These are phyloP conservation scores for Scaptomyza graminum DNA, from an alignment of 1,140 invertebrate species.

Conservation along the genomic window DNA sequence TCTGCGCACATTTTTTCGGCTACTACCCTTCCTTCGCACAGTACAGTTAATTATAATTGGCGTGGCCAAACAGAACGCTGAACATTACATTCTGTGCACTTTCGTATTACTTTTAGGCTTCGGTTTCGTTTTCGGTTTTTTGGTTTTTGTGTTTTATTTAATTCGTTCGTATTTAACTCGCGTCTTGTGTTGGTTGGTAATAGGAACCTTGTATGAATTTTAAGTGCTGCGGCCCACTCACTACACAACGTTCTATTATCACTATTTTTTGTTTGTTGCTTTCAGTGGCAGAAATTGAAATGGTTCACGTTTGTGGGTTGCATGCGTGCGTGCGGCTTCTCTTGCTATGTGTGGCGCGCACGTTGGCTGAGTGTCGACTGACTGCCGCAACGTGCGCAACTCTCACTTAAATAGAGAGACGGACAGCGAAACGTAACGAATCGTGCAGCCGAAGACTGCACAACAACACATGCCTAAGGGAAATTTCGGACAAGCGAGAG, in stretches of 20 bases:
- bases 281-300: conserved; percentile 16
- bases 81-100: conserved; percentile 21
- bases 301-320: conserved; percentile 45
- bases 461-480: conserved; percentile 1
- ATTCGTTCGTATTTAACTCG: conserved; percentile 2
- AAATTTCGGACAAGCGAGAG: neutral
- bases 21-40: conserved; percentile 35
- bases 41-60: conserved; percentile 53
- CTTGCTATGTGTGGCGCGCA: conserved; percentile 53
- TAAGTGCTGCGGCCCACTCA: conserved; percentile 34
- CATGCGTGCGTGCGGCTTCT: conserved; percentile 33
- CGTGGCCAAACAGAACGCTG: conserved; percentile 40
- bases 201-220: conserved; percentile 64
- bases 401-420: conserved; percentile 73
- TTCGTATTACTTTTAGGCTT: conserved; percentile 30
- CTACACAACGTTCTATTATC: conserved; percentile 54
- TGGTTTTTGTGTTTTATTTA: neutral
- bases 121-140: conserved; percentile 15
- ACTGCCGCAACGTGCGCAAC: conserved; percentile 77
- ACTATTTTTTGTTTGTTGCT: conserved; percentile 30
- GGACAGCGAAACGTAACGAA: conserved; percentile 3
- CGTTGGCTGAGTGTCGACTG: conserved; percentile 74
- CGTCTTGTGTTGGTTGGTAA: conserved; percentile 9
- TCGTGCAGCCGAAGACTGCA: conserved; percentile 28
- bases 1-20: conserved; percentile 71